These are phyloP conservation scores for Pempheris klunzingeri DNA, from an alignment of 2,797 vertebrate genomes.

Conservation along the genomic window DNA sequence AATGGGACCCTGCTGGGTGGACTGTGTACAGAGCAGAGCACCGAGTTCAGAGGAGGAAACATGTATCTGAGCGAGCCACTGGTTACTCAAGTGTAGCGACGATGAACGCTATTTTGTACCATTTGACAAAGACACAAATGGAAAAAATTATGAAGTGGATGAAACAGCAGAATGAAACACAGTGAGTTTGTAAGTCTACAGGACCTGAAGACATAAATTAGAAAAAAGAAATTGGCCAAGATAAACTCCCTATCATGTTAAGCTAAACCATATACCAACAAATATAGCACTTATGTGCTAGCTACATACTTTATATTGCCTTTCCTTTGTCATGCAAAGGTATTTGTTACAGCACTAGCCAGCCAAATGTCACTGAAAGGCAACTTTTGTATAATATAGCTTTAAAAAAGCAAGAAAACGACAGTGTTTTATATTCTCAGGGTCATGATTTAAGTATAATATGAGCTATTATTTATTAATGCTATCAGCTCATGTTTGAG, in stretches of 20 bases:
- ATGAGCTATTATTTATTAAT: slow-evolving; percentile 62
- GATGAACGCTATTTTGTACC: neutral
- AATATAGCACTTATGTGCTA: slow-evolving; percentile 28
- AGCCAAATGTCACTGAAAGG: slow-evolving; percentile 24
- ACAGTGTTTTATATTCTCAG: slow-evolving; percentile 70
- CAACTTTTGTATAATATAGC: slow-evolving; percentile 34
- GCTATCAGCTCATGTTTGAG: slow-evolving; percentile 50
- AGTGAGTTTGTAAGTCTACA: slow-evolving; percentile 4
- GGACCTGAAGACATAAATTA: slow-evolving; percentile 5
- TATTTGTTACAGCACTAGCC: slow-evolving; percentile 34
- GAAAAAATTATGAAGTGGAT: neutral
- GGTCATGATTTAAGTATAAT: slow-evolving; percentile 55
- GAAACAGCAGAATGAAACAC: neutral
- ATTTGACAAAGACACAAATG: slow-evolving; percentile 21
- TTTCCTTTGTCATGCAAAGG: slow-evolving; percentile 22
- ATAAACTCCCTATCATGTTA: neutral
- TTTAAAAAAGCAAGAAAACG: slow-evolving; percentile 21
- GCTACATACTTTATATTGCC: slow-evolving; percentile 24
- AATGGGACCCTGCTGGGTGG: slow-evolving; percentile 81
- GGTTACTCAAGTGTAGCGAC: slow-evolving; percentile 85
- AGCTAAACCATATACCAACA: neutral
- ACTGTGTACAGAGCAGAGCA: slow-evolving; percentile 67
- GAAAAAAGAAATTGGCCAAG: neutral
- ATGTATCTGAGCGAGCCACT: slow-evolving; percentile 69
- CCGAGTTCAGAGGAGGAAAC: slow-evolving; percentile 62